Evolutionary conservation across 2,113 vertebrate species (phyloP), one percentile per base, ranked within the genome.

Genomic region (Festucalex cinctus): DNA sequence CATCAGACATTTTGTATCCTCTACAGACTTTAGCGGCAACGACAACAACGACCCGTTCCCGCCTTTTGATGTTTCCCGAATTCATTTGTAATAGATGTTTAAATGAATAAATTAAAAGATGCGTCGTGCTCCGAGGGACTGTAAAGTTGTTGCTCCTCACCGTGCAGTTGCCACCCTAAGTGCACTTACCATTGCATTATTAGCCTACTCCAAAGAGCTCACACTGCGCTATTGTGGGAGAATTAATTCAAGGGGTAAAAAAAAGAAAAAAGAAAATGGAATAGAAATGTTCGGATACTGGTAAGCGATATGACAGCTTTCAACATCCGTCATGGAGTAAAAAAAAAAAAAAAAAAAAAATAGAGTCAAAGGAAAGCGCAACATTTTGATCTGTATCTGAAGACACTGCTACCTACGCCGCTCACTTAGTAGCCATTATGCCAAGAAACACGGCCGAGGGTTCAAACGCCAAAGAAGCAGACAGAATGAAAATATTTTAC

Each of bases 401-500:
- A 85, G 83, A 82, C 77, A 65, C 79, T 76, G 75, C 80, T 68
- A 46, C 14, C 61, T 57, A 46, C 60, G 69, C 66, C 71, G 54
- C 72, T 65, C 66, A 66, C 78, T 75, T 43, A 62, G 39, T 46
- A 43, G 68, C 74, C 65, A 70, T 81, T 69, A 75, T 62, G 68
- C 63, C 69, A 69, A 81, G 56, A 71, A 68, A 75, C 74, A 70
- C 56, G 70, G 78, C 14, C 65, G 57, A 65, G 65, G 73, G 74
- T 77, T 84, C 70, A 85, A 80, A 79, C 60, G 14, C 60, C 77
- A 79, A 77, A 73, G 78, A 87, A 75, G 79, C 76, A 12, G 54
- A 72, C 26, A 66, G 78, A 87, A 85, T 83, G 74, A 86, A 32
- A 87, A 83, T 83, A 83, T 85, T 88, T 86, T 79, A 83, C 83